Conservation (phyloP, 2,888 invertebrate genomes). For the Sipha maydis region DNA sequence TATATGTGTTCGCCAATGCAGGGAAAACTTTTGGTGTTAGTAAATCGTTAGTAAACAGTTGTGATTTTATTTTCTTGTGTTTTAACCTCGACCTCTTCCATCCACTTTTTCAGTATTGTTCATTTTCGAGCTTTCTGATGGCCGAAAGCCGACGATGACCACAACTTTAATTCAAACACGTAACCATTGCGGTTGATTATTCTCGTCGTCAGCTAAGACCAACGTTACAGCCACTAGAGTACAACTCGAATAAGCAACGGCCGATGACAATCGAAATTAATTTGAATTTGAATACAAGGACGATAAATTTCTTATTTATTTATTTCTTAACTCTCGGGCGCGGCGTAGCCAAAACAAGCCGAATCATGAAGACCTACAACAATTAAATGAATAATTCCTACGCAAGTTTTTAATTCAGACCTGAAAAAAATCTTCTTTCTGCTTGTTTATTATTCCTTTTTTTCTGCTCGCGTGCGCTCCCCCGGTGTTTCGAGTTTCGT, state of each 20-base stretch:
- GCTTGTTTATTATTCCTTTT: neutral
- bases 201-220: neutral
- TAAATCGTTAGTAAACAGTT: neutral
- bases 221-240: neutral
- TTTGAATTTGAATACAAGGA: neutral
- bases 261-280: slow-evolving; percentile 13
- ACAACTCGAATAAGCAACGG: too few relatives aligned
- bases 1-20: too few relatives aligned
- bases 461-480: neutral
- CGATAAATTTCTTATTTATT: too few relatives aligned
- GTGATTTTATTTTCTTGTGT: neutral
- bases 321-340: neutral
- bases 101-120: neutral
- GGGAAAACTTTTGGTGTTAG: too few relatives aligned
- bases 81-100: neutral
- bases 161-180: neutral
- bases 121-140: neutral
- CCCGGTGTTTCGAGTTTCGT: neutral
- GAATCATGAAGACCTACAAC: neutral
- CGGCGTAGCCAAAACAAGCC: neutral
- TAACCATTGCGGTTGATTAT: neutral
- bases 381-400: slow-evolving; percentile 26
- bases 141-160: neutral
- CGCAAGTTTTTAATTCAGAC: neutral
- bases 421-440: neutral